phyloP scores from a whole-genome alignment of 2,113 vertebrate species.

The Periophthalmus modestus region DNA sequence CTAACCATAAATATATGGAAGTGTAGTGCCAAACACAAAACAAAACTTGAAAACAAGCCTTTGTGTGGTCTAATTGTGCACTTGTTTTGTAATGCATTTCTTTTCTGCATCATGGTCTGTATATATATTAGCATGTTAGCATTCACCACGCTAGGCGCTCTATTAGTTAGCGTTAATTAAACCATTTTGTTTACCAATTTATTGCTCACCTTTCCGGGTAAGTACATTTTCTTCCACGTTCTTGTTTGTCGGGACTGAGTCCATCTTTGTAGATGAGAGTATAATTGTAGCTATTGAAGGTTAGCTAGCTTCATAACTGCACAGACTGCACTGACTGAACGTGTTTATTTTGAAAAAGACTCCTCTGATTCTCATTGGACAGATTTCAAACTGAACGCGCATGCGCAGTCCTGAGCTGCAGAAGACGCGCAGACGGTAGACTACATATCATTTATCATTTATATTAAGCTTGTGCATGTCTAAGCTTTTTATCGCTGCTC shows the following conservation, averaged over 20 bases:
- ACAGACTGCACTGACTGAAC: neutral
- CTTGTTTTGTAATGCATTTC: neutral
- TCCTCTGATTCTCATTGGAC: slow-evolving; percentile 52
- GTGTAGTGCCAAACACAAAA: neutral
- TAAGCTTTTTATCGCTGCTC: no score
- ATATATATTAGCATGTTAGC: neutral
- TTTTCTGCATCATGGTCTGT: neutral
- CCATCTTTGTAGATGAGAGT: neutral
- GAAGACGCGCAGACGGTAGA: no score
- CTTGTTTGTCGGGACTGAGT: neutral
- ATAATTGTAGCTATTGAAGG: neutral
- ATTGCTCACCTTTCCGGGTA: slow-evolving; percentile 59
- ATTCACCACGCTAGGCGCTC: neutral
- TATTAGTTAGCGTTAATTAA: neutral
- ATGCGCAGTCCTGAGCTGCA: slow-evolving; percentile 17
- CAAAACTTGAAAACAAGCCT: neutral
- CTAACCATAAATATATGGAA: neutral
- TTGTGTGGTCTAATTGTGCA: neutral
- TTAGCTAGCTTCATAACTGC: neutral
- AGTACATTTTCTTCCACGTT: neutral
- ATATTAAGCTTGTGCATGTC: no score
- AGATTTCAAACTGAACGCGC: slow-evolving; percentile 29
- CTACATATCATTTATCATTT: no score
- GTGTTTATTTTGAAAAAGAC: slow-evolving; percentile 51
- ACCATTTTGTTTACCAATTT: no score